Percentiles rank a stretch among this genome's conserved stretches.
phyloP scores from a whole-genome alignment of 1,140 invertebrate genomes.

The Macrobrachium nipponense region DNA sequence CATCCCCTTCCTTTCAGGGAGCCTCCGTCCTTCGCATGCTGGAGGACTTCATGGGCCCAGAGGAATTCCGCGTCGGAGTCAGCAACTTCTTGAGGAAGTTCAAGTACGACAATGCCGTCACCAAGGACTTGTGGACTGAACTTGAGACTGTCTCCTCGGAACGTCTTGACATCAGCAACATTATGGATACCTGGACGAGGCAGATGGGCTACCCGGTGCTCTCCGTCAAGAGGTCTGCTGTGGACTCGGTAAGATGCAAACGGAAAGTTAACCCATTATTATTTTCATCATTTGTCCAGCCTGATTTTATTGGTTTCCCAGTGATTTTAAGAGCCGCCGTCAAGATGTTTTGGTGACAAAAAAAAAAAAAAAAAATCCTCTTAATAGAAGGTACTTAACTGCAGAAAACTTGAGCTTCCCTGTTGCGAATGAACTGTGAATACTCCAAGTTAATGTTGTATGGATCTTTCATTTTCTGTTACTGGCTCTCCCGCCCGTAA shows the following conservation, averaged over 20 bases:
- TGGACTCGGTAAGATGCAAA: conserved; percentile 17
- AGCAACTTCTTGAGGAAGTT: conserved; percentile 80
- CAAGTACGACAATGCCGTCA: conserved; percentile 79
- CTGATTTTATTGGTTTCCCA: no score
- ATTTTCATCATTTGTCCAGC: no score
- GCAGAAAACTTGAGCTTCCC: no score
- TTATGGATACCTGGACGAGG: conserved; percentile 93
- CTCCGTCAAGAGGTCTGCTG: conserved; percentile 65
- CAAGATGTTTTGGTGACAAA: no score
- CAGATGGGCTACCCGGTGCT: conserved; percentile 93
- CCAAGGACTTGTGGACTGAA: conserved; percentile 80
- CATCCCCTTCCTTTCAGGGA: conserved; percentile 74
- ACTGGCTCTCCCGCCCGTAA: no score
- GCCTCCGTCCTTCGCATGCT: conserved; percentile 91
- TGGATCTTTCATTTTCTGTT: no score
- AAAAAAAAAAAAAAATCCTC: no score
- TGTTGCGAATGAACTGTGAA: no score
- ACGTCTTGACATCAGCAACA: conserved; percentile 74
- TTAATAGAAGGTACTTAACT: no score
- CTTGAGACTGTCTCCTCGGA: conserved; percentile 66
- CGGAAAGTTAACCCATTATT: no score
- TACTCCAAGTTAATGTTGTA: no score
- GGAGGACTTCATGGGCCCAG: conserved; percentile 82
- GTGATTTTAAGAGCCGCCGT: not conserved
- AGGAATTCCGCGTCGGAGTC: conserved; percentile 81